These are phyloP conservation scores for Gymnoscopelus microlampas DNA, from an alignment of 2,797 vertebrate species.

Conservation along the genomic window DNA sequence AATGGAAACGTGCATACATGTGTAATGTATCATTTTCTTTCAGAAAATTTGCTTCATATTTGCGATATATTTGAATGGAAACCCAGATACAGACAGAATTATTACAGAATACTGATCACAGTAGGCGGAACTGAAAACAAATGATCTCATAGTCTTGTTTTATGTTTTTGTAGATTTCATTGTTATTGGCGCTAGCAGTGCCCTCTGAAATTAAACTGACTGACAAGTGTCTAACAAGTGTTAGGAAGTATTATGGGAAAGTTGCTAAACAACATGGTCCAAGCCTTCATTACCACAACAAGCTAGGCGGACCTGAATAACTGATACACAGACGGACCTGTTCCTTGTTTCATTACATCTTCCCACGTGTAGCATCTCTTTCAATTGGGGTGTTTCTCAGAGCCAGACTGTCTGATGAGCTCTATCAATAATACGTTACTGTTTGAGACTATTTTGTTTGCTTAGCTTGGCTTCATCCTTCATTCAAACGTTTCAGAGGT, in stretches of 20 bases:
- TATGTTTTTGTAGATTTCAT: no score
- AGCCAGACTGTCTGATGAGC: constrained; percentile 45
- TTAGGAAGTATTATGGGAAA: constrained; percentile 19
- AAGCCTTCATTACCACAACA: constrained; percentile 44
- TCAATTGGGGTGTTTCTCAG: constrained; percentile 34
- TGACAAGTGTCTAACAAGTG: not conserved
- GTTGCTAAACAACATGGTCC: constrained; percentile 4
- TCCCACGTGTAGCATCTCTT: constrained; percentile 39
- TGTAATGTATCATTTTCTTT: no score
- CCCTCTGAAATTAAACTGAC: not conserved
- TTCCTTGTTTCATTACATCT: constrained; percentile 49
- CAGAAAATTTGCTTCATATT: no score
- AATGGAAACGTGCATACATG: no score
- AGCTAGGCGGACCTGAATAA: constrained; percentile 26
- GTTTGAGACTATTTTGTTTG: constrained; percentile 44
- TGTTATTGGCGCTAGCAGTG: no score
- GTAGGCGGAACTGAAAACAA: no score
- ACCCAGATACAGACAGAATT: no score
- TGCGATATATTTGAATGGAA: no score
- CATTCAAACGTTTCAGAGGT: constrained; percentile 31
- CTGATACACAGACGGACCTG: constrained; percentile 50
- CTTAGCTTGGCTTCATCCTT: constrained; percentile 34
- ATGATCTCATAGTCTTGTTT: no score
- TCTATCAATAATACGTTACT: constrained; percentile 63
- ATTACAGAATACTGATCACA: no score